phyloP scores from a whole-genome alignment of 2,797 vertebrate genomes.

The Melanotaenia pygmaea region DNA sequence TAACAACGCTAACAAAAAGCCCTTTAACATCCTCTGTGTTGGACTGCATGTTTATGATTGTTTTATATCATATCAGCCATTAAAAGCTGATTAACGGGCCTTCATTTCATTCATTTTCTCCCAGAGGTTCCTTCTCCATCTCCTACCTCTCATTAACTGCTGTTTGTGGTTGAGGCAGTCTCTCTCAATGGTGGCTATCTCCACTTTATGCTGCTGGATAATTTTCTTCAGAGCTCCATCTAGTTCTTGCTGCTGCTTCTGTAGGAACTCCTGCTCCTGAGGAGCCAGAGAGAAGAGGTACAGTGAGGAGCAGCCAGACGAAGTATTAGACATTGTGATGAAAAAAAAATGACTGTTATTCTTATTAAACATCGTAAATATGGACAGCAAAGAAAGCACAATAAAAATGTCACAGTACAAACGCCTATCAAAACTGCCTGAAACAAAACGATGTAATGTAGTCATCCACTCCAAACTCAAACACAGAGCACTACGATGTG shows the following conservation, averaged over 20 bases:
- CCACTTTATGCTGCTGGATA: constrained; percentile 97
- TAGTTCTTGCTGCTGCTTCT: constrained; percentile 97
- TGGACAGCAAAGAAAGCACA: constrained; percentile 40
- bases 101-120: not conserved
- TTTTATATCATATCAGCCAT: not conserved
- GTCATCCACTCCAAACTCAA: constrained; percentile 51
- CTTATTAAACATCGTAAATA: constrained; percentile 9
- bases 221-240: constrained; percentile 97
- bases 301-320: constrained; percentile 33
- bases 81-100: not conserved
- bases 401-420: constrained; percentile 18
- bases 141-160: constrained; percentile 95
- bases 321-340: not conserved
- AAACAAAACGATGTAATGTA: constrained; percentile 27
- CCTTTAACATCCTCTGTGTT: not conserved
- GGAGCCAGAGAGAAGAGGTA: constrained; percentile 32
- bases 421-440: constrained; percentile 27
- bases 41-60: not conserved
- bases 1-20: not conserved
- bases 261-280: constrained; percentile 98
- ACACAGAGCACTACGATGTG: constrained; percentile 56
- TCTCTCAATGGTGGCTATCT: constrained; percentile 94
- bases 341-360: not conserved
- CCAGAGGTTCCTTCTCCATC: not conserved
- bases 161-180: constrained; percentile 98